Conservation (phyloP, 2,113 vertebrate genomes). For the Zosterops japonicus region DNA sequence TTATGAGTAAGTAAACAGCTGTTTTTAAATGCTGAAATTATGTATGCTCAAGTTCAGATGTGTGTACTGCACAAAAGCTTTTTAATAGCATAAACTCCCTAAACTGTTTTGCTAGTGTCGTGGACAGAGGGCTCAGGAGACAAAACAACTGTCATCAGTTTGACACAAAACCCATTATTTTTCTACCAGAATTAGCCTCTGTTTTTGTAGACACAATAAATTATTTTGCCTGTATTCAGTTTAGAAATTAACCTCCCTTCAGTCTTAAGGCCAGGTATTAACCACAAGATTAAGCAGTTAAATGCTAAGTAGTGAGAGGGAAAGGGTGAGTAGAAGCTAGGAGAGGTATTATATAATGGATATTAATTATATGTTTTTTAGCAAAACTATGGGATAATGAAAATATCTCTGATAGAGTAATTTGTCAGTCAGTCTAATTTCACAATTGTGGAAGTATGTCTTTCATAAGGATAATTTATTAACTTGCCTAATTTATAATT, state of each 20-base stretch:
- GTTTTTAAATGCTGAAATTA: not conserved
- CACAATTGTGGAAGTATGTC: not conserved
- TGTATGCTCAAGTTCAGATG: not conserved
- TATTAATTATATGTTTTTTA: not conserved
- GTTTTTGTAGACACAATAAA: not conserved
- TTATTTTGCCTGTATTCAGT: not conserved
- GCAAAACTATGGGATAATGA: not conserved
- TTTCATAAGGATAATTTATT: not conserved
- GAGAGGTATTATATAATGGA: not conserved
- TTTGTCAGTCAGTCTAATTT: not conserved
- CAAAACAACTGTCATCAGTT: not conserved
- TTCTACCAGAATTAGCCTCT: not conserved
- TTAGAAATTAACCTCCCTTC: not conserved
- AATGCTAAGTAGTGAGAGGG: not conserved
- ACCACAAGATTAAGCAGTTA: not conserved
- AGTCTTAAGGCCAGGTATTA: not conserved
- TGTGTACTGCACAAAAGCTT: not conserved
- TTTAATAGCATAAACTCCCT: not conserved
- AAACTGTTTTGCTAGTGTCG: not conserved
- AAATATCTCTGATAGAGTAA: not conserved
- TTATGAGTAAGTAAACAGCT: not conserved
- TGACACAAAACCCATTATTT: not conserved
- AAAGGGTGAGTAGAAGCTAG: not conserved
- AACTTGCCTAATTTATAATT: not conserved
- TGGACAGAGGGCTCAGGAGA: not conserved